phyloP scores from a whole-genome alignment of 2,888 invertebrate species.

The Gortyna flavago region DNA sequence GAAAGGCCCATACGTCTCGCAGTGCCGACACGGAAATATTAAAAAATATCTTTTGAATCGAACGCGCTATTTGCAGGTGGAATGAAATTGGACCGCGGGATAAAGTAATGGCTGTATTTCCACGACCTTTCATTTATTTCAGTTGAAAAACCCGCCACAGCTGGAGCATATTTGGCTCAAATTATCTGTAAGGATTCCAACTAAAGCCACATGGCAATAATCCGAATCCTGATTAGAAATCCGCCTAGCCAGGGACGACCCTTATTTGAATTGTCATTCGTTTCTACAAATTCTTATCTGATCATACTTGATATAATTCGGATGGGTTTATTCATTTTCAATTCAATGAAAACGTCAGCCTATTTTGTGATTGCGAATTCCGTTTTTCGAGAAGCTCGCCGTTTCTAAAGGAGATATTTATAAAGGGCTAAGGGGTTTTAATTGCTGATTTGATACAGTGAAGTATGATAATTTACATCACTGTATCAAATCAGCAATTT shows the following conservation, averaged over 20 bases:
- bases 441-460: no score
- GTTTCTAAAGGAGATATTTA: slow-evolving; percentile 59
- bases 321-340: slow-evolving; percentile 69
- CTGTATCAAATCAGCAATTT: slow-evolving; percentile 62
- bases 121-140: slow-evolving; percentile 71
- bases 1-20: slow-evolving; percentile 61
- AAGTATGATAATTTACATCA: slow-evolving; percentile 57
- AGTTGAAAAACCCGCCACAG: slow-evolving; percentile 66
- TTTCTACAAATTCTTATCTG: slow-evolving; percentile 69
- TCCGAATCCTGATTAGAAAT: slow-evolving; percentile 72
- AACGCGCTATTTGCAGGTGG: slow-evolving; percentile 63
- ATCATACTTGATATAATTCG: slow-evolving; percentile 70
- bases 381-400: slow-evolving; percentile 50
- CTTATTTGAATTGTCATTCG: slow-evolving; percentile 68
- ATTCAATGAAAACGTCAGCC: slow-evolving; percentile 67
- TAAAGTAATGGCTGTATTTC: slow-evolving; percentile 67
- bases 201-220: slow-evolving; percentile 69
- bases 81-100: slow-evolving; percentile 67
- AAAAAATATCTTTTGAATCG: slow-evolving; percentile 68
- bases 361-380: slow-evolving; percentile 63
- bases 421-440: slow-evolving; percentile 23
- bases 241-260: slow-evolving; percentile 61
- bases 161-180: slow-evolving; percentile 65
- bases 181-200: slow-evolving; percentile 67
- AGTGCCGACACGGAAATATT: slow-evolving; percentile 66